Conservation (phyloP, 2,888 invertebrate genomes). For the Agrypnus murinus region DNA sequence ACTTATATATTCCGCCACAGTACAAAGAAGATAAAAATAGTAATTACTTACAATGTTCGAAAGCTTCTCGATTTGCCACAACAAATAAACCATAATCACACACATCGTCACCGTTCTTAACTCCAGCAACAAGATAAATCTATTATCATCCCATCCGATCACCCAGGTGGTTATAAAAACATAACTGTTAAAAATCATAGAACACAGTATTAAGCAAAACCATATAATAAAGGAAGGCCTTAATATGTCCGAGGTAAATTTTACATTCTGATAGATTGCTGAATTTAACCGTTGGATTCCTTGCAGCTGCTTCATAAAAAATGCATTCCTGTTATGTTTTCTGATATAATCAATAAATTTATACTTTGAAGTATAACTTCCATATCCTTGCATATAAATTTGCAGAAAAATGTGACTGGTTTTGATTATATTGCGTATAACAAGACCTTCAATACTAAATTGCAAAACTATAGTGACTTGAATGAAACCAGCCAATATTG, state of each 20-base stretch:
- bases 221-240: conserved; percentile 31
- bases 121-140: conserved; percentile 22
- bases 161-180: conserved; percentile 29
- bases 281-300: conserved; percentile 19
- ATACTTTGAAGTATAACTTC: neutral
- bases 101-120: conserved; percentile 22
- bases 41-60: conserved; percentile 18
- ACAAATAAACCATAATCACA: neutral
- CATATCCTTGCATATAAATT: conserved; percentile 5
- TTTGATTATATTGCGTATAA: conserved; percentile 10
- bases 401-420: conserved; percentile 2
- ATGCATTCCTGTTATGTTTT: neutral
- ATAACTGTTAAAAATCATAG: conserved; percentile 34
- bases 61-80: conserved; percentile 14
- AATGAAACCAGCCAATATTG: conserved; percentile 33
- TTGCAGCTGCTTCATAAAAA: conserved; percentile 11
- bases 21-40: no score
- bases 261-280: conserved; percentile 8
- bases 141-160: conserved; percentile 13
- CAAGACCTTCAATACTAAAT: conserved; percentile 9
- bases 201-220: conserved; percentile 21
- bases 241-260: neutral
- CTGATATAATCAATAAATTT: neutral
- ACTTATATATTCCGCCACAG: no score
- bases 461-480: conserved; percentile 27